phyloP scores from a whole-genome alignment of 2,888 invertebrate species.

The Chouioia cunea region DNA sequence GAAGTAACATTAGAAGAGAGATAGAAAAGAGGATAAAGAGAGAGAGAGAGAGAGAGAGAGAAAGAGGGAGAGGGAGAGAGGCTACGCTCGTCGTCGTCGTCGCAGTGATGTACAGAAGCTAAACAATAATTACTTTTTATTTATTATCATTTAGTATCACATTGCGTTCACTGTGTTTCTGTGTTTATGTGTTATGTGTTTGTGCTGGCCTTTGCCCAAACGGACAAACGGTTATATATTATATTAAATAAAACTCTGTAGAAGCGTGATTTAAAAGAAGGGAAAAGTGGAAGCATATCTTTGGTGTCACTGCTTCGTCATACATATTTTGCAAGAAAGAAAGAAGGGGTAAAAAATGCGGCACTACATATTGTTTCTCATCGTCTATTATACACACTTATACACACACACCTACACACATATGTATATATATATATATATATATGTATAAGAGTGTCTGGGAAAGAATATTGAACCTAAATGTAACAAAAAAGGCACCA shows the following conservation, averaged over 20 bases:
- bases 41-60: not conserved
- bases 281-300: constrained; percentile 58
- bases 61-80: constrained; percentile 3
- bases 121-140: constrained; percentile 66
- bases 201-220: constrained; percentile 61
- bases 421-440: no score
- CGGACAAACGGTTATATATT: constrained; percentile 3
- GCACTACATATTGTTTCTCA: constrained; percentile 25
- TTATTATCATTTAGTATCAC: constrained; percentile 69
- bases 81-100: constrained; percentile 23
- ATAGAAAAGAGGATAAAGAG: no score
- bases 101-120: constrained; percentile 50
- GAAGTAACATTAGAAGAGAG: not conserved
- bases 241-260: not conserved
- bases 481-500: constrained; percentile 53
- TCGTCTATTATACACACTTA: constrained; percentile 15
- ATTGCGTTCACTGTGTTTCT: constrained; percentile 65
- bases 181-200: constrained; percentile 44
- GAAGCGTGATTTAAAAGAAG: constrained; percentile 15
- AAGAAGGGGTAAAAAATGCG: constrained; percentile 59
- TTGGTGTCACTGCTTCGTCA: constrained; percentile 61
- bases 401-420: no score
- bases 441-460: not conserved
- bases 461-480: not conserved
- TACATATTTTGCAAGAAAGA: constrained; percentile 64